Evolutionary conservation across 2,797 vertebrate species (phyloP).

Genomic region (Poliocrania exsul): DNA sequence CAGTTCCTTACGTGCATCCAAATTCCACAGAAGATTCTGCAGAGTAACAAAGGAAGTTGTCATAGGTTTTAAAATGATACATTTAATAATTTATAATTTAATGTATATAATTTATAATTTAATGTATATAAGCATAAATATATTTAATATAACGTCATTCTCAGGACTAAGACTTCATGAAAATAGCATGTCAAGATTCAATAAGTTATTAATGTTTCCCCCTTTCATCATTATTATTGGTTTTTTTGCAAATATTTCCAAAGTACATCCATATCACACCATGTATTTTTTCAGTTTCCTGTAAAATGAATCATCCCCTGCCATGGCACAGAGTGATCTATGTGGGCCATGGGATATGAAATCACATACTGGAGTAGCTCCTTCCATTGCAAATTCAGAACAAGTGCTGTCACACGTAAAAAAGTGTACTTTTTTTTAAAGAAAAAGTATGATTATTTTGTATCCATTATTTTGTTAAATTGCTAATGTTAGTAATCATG

Average conservation of each 20-base stretch:
- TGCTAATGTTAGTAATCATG: not conserved
- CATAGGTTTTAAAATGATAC: not conserved
- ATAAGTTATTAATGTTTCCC: not conserved
- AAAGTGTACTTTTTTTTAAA: not conserved
- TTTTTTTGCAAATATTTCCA: conserved; percentile 3
- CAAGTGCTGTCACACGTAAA: not conserved
- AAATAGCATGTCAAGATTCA: not conserved
- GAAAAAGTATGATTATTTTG: not conserved
- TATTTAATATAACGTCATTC: not conserved
- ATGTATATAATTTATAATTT: not conserved
- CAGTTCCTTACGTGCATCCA: not conserved
- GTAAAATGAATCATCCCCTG: not conserved
- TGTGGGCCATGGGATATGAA: not conserved
- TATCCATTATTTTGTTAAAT: not conserved
- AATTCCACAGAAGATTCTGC: not conserved
- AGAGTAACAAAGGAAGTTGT: not conserved
- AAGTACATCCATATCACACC: not conserved
- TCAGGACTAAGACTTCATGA: not conserved
- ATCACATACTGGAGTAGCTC: not conserved
- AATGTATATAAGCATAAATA: not conserved
- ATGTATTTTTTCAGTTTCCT: not conserved
- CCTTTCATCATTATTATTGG: not conserved
- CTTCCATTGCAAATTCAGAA: not conserved
- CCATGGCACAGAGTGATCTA: not conserved
- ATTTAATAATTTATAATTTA: not conserved